phyloP scores from a whole-genome alignment of 2,888 invertebrate genomes.

The Megamerina dolium region DNA sequence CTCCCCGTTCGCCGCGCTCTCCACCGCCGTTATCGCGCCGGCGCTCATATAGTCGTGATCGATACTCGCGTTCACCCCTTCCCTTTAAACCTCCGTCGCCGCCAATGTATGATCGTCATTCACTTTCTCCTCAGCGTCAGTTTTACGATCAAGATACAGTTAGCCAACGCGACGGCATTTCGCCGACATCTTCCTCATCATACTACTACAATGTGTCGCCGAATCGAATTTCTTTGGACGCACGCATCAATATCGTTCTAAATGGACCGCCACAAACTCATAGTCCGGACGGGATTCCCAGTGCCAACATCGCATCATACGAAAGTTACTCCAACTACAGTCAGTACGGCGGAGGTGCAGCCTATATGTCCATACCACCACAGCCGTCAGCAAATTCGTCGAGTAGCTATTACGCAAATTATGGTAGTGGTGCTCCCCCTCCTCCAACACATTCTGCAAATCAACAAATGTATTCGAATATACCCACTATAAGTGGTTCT shows the following conservation, averaged over 20 bases:
- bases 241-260: constrained; percentile 31
- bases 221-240: constrained; percentile 31
- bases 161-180: constrained; percentile 18
- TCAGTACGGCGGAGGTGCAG: constrained; percentile 23
- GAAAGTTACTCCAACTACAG: constrained; percentile 27
- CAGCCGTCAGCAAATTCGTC: no score
- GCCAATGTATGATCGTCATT: constrained; percentile 28
- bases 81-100: constrained; percentile 46
- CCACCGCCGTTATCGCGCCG: constrained; percentile 25
- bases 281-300: constrained; percentile 11
- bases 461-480: constrained; percentile 25
- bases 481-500: constrained; percentile 22
- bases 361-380: constrained; percentile 31
- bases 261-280: constrained; percentile 22
- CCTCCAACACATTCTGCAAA: constrained; percentile 8
- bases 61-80: constrained; percentile 41
- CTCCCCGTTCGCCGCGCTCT: constrained; percentile 29
- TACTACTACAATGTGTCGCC: constrained; percentile 42
- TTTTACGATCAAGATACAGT: constrained; percentile 18
- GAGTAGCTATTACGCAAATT: constrained; percentile 27
- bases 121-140: constrained; percentile 11
- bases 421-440: constrained; percentile 12
- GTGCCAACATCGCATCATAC: constrained; percentile 21
- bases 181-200: constrained; percentile 24
- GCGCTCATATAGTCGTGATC: constrained; percentile 36